These are phyloP conservation scores for Chironomus riparius DNA, from an alignment of 2,888 invertebrate genomes.

Conservation along the genomic window DNA sequence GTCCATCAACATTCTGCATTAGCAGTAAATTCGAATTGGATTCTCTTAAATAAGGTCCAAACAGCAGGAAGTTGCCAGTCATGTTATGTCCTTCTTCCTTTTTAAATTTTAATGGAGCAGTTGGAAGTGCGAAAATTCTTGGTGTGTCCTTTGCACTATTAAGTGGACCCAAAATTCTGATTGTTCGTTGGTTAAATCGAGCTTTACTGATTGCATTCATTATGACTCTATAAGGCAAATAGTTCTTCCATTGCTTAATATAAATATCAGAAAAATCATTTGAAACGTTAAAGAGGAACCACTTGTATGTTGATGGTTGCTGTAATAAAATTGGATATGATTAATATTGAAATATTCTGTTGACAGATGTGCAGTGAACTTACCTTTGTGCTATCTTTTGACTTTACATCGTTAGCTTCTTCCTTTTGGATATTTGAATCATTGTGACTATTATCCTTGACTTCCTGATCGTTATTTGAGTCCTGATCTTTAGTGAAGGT, in stretches of 20 bases:
- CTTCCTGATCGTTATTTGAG: neutral
- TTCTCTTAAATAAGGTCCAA: constrained; percentile 36
- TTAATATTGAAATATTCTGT: neutral
- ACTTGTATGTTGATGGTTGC: constrained; percentile 29
- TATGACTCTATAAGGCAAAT: constrained; percentile 38
- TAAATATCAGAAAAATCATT: constrained; percentile 42
- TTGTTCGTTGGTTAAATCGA: constrained; percentile 33
- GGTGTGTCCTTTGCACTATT: neutral
- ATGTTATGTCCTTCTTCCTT: neutral
- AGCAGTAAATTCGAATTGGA: constrained; percentile 34
- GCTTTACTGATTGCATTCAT: constrained; percentile 35
- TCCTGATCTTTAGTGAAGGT: neutral
- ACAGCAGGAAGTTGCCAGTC: constrained; percentile 30
- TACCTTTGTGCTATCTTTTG: neutral
- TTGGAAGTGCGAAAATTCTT: constrained; percentile 6
- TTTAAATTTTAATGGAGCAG: constrained; percentile 10
- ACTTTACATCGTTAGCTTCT: neutral
- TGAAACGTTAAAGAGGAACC: constrained; percentile 38
- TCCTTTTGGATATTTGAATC: neutral
- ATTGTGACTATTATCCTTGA: no score
- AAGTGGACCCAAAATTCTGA: constrained; percentile 32
- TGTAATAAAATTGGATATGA: neutral
- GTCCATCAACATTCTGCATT: constrained; percentile 38
- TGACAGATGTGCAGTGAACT: neutral
- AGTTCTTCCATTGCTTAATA: constrained; percentile 38